Evolutionary conservation across 2,113 vertebrate genomes (phyloP), one percentile per base, ranked within the genome.

Genomic region (Antigone vipio): DNA sequence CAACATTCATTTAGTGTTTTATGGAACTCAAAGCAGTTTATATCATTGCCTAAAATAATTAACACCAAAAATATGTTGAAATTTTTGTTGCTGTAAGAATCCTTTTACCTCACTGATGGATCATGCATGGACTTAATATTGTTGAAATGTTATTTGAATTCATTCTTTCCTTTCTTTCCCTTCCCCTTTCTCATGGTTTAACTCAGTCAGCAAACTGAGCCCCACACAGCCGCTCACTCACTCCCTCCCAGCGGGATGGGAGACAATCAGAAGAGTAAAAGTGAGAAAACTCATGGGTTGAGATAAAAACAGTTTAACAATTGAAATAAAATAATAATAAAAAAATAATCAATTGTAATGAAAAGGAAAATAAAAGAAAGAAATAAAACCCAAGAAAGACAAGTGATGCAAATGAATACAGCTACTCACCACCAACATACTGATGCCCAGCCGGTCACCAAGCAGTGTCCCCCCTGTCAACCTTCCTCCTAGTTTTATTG

Each of bases 381-480:
- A 72, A 78, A 77, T 34, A 47, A 71, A 73, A 29, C 26, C 9
- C 3, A 7, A 52, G 11, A 71, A 9, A 71, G 4, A 45, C 8
- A 64, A 71, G 20, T 30, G 8, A 30, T n/a, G 16, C 7, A 66
- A 64, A n/a, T 32, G 8, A 40, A 72, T 72, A 35, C 9, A 42
- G 16, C 17, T 52, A 6, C 12, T 66, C 35, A 52, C 19, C 6
- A 53, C 8, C 19, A 56, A 44, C 4, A 0, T 0, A 69, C 5
- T 1, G 0, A 59, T 11, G 5, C 5, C 34, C 40, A 64, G 7
- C 7, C 45, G 73, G 30, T 42, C 21, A 24, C 15, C 0, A 1
- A 78, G 15, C 22, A 66, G 10, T 5, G 7, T 3, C 2, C 5
- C 7, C 17, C 6, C 11, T 1, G 2, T 9, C 34, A 66, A 47